A percentile compares a stretch with the other conserved stretches of the same genome.
Evolutionary conservation across 2,888 invertebrate genomes (phyloP).

Genomic region (Panzeria rudis): DNA sequence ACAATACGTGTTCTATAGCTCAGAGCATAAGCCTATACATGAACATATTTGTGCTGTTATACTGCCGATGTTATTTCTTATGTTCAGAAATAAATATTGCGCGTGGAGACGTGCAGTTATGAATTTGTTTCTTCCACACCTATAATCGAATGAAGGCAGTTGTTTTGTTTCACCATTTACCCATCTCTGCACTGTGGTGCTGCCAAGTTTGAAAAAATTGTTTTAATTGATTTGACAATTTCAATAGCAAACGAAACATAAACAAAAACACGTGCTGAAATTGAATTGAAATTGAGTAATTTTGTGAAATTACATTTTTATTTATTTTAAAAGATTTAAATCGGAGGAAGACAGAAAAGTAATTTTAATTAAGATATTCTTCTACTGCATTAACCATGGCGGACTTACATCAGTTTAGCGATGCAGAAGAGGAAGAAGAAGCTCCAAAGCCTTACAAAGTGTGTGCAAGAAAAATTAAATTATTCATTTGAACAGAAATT

Average conservation of each 20-base stretch:
- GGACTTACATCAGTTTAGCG: constrained; percentile 81
- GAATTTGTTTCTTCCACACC: too few species aligned
- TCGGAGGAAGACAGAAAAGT: neutral
- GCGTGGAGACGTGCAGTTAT: too few species aligned
- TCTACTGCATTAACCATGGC: constrained; percentile 65
- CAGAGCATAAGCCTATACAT: too few species aligned
- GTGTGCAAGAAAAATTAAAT: neutral
- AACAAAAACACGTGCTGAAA: constrained; percentile 60
- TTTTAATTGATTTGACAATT: too few species aligned
- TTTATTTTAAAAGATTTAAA: neutral
- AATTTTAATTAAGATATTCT: neutral
- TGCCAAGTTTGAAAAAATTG: too few species aligned
- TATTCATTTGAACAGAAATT: neutral
- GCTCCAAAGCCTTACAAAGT: constrained; percentile 67
- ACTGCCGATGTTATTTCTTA: too few species aligned
- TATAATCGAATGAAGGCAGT: too few species aligned
- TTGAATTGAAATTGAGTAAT: neutral
- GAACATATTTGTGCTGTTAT: too few species aligned
- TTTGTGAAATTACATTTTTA: neutral
- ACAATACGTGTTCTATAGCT: too few species aligned
- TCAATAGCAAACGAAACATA: constrained; percentile 25
- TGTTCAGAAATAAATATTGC: too few species aligned
- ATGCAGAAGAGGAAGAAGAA: constrained; percentile 81
- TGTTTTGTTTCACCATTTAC: too few species aligned
- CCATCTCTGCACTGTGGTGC: too few species aligned